A percentile compares a stretch with the other conserved stretches of the same genome.
Evolutionary conservation across 1,140 invertebrate species (phyloP).

Genomic region (Orchestia grillus): DNA sequence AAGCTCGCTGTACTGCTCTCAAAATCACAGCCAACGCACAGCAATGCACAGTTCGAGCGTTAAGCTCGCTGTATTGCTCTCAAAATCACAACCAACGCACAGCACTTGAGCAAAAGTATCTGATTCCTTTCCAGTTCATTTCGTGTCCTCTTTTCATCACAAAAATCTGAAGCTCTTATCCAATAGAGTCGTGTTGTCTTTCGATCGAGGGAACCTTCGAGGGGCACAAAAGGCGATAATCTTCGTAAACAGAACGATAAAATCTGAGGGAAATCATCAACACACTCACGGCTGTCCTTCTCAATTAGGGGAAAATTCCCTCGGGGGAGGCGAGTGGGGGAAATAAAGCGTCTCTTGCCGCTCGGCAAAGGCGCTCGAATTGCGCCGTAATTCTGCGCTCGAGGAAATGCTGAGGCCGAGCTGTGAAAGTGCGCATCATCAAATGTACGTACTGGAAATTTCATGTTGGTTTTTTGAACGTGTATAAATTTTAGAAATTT

Average conservation of each 20-base stretch:
- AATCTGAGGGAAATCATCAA: slow-evolving; percentile 32
- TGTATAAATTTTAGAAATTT: too few species aligned
- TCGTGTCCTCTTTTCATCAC: background rate
- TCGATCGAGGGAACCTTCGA: background rate
- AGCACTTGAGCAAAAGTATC: background rate
- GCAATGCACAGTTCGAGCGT: too few species aligned
- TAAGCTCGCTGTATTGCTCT: background rate
- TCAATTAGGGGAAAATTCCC: slow-evolving; percentile 30
- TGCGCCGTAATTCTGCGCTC: background rate
- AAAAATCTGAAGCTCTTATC: slow-evolving; percentile 13
- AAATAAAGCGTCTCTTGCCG: background rate
- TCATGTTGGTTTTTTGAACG: too few species aligned
- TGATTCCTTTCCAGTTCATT: background rate
- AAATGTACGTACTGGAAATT: background rate
- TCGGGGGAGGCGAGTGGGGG: background rate
- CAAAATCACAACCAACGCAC: background rate
- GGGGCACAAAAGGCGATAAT: background rate
- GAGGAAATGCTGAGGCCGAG: background rate
- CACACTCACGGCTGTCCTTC: slow-evolving; percentile 7
- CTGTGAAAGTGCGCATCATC: background rate
- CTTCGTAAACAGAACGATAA: slow-evolving; percentile 13
- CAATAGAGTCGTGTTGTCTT: slow-evolving; percentile 13
- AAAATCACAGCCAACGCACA: too few species aligned
- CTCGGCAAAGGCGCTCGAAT: background rate
- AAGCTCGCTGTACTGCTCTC: too few species aligned